Conservation (phyloP, 2,888 invertebrate species). For the Clostera curtula region DNA sequence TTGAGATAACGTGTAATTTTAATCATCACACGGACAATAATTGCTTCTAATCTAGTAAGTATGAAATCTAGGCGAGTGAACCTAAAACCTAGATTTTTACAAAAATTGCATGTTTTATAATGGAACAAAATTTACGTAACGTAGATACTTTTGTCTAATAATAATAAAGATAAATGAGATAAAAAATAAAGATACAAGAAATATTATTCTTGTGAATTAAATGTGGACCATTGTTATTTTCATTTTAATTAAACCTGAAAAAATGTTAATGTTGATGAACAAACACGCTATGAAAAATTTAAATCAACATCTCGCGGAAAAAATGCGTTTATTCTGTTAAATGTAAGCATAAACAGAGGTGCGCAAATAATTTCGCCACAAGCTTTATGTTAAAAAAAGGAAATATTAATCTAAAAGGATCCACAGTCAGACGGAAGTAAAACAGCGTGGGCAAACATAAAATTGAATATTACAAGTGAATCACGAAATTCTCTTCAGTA, state of each 20-base stretch:
- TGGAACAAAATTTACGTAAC: too few relatives aligned
- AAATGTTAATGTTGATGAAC: slow-evolving; percentile 1
- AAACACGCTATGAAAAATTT: slow-evolving; percentile 5
- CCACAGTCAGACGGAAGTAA: slow-evolving; percentile 16
- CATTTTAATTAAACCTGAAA: not conserved
- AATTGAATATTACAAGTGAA: slow-evolving; percentile 52
- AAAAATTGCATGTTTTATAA: too few relatives aligned
- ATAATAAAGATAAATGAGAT: not conserved
- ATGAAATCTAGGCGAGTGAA: too few relatives aligned
- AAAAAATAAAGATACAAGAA: not conserved
- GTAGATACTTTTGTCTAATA: too few relatives aligned
- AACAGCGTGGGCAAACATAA: slow-evolving; percentile 28
- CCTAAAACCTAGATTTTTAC: too few relatives aligned
- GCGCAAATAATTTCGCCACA: slow-evolving; percentile 16
- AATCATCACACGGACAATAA: too few relatives aligned
- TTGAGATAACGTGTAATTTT: too few relatives aligned
- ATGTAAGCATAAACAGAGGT: slow-evolving; percentile 16
- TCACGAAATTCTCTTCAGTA: slow-evolving; percentile 57
- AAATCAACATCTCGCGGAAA: slow-evolving; percentile 8
- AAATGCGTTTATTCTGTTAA: slow-evolving; percentile 14
- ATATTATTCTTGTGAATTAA: not conserved
- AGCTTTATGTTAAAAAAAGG: slow-evolving; percentile 14
- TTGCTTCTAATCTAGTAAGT: too few relatives aligned
- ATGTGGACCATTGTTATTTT: not conserved
- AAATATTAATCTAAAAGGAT: slow-evolving; percentile 24